Evolutionary conservation across 1,140 invertebrate genomes (phyloP).

Genomic region (Hermetia illucens): DNA sequence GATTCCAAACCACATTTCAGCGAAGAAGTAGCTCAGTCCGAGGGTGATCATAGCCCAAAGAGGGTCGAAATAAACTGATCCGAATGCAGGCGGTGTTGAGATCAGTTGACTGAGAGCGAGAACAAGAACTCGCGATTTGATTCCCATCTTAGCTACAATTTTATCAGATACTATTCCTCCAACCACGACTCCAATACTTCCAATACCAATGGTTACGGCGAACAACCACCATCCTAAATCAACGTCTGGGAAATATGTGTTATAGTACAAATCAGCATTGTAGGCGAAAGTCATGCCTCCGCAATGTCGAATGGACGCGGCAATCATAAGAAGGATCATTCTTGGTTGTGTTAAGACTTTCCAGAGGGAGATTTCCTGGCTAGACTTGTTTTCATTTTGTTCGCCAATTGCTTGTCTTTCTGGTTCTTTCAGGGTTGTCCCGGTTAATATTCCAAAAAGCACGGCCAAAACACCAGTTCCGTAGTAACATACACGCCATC

Average conservation of each 20-base stretch:
- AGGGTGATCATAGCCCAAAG: conserved; percentile 74
- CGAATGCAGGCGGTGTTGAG: conserved; percentile 77
- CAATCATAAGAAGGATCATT: conserved; percentile 66
- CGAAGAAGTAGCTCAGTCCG: conserved; percentile 72
- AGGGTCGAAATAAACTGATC: conserved; percentile 70
- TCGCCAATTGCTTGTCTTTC: conserved; percentile 55
- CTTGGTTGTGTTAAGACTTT: conserved; percentile 60
- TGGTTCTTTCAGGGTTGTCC: conserved; percentile 65
- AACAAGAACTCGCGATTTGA: conserved; percentile 68
- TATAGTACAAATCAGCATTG: conserved; percentile 78
- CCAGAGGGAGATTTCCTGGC: conserved; percentile 42
- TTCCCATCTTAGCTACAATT: conserved; percentile 74
- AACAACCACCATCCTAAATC: conserved; percentile 81
- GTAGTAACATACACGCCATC: conserved; percentile 80
- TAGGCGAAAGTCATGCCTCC: conserved; percentile 82
- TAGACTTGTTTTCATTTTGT: conserved; percentile 31
- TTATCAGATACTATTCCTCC: conserved; percentile 82
- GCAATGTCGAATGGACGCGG: conserved; percentile 80
- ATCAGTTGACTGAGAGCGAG: conserved; percentile 72
- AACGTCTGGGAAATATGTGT: conserved; percentile 72
- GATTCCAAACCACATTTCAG: conserved; percentile 89
- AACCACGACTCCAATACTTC: conserved; percentile 72
- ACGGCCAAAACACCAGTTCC: conserved; percentile 68
- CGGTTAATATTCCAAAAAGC: conserved; percentile 55
- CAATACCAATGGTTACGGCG: conserved; percentile 71